Base-by-base conservation (phyloP, 2,797 vertebrate genomes). In the Ispidina lecontei region DNA sequence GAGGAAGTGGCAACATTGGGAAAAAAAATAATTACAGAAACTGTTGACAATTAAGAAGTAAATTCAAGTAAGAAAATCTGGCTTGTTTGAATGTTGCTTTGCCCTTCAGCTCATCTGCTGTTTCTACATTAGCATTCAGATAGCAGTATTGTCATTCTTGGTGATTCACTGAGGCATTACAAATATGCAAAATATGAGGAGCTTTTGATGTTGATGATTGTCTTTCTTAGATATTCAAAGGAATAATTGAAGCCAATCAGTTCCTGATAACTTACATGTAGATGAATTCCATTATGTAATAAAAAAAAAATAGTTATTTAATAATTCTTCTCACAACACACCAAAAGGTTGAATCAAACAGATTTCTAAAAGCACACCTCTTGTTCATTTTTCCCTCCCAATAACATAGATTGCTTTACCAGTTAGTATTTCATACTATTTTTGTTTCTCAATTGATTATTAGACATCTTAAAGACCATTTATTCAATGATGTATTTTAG, bases 131-230 rank as follows among this genome's bases (percentile, higher is more conserved):
- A 96, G 54, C 93, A 97, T 97, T 97, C 96, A 96, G 81, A 89
- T 37, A 94, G 59, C 73, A 86, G 63, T 81, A 89, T 54, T 96
- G 88, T 62, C 78, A 88, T 94, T 96, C 93, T 71, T 92, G 72
- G 69, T 95, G 87, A 97, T 95, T 97, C 95, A 96, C 87, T 88
- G 74, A 96, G 82, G 67, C 97, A 94, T 96, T 97, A 97, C 92
- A 90, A 97, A 96, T 96, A 97, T 96, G 95, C 84, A 97, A 96
- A 97, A 87, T 49, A 97, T 73, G 19, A 86, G 62, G 72, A 94
- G 54, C 33, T 95, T 97, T 97, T 96, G 94, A 91, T 94, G 72
- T 89, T 93, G 71, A 28, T 79, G 71, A 72, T 96, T 96, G 89
- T 96, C 94, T 97, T 92, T 97, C 91, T 94, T 95, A 91, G 81